Conservation (phyloP, 2,888 invertebrate species). For the Tachina lurida region DNA sequence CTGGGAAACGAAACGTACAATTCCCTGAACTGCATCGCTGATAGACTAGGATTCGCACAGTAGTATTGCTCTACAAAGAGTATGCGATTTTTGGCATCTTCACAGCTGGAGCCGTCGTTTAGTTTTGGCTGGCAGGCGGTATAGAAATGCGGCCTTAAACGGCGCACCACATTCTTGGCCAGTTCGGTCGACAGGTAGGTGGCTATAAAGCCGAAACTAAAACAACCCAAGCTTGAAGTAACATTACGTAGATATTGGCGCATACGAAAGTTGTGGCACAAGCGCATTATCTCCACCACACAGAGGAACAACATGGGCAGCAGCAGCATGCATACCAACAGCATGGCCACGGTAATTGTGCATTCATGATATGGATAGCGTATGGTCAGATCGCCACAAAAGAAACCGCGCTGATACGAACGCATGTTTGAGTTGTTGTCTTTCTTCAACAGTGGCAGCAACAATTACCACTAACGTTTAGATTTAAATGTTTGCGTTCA, state of each 20-base stretch:
- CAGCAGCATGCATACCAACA: slow-evolving; percentile 77
- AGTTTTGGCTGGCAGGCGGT: slow-evolving; percentile 77
- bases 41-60: slow-evolving; percentile 78
- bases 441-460: slow-evolving; percentile 29
- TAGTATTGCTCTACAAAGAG: slow-evolving; percentile 77
- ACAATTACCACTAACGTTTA: slow-evolving; percentile 47
- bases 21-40: slow-evolving; percentile 77
- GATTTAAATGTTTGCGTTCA: slow-evolving; percentile 40
- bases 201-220: slow-evolving; percentile 80
- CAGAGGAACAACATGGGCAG: slow-evolving; percentile 79
- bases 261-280: slow-evolving; percentile 77
- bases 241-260: slow-evolving; percentile 77
- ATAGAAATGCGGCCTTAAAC: slow-evolving; percentile 79
- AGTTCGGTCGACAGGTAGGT: slow-evolving; percentile 78
- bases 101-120: slow-evolving; percentile 76
- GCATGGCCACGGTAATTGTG: slow-evolving; percentile 79
- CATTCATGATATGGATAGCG: slow-evolving; percentile 79
- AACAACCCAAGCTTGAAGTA: slow-evolving; percentile 76
- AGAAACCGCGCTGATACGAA: slow-evolving; percentile 79
- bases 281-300: slow-evolving; percentile 79
- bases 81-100: slow-evolving; percentile 75
- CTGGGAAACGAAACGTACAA: slow-evolving; percentile 80
- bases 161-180: slow-evolving; percentile 78
- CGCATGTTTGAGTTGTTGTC: slow-evolving; percentile 73
- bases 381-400: slow-evolving; percentile 78